Evolutionary conservation across 2,888 invertebrate species (phyloP), one percentile per base, ranked within the genome.

Genomic region (Clitarchus hookeri): DNA sequence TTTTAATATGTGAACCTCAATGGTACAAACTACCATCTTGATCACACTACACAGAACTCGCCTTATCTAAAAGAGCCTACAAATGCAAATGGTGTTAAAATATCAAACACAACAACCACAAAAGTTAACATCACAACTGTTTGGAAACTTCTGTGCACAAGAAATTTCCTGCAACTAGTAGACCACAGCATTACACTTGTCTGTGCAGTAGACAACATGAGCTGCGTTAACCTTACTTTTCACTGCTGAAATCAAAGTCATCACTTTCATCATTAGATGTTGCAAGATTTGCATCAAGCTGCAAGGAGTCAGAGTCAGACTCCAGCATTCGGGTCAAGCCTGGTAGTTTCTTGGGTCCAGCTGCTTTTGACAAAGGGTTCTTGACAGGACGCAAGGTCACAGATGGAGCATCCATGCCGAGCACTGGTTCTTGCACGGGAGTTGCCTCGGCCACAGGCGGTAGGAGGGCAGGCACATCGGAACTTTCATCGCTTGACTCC

Each of bases 231-330:
- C 53, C 16, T 65, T 65, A 65, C 65, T 65, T 84, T 85, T 84
- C 87, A 84, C 87, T 87, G 84, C 87, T 87, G 84, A 87, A 87
- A 25, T 87, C 87, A 86, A 87, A 87, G 86, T 87, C 87, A 78
- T 87, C 86, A 65, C 87, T 87, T 23, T 87, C 87, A 44, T 65
- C 87, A 77, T 87, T 86, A 23, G 86, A 85, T 36, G 36, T 36
- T 19, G 85, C 84, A 25, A 27, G 26, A n/a, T 25, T 27, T 25
- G 80, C 84, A 25, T 86, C 86, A 19, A 87, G 80, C 79, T 87
- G 86, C 19, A 86, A 53, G 8, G 87, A 87, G 27, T 87, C 87
- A 9, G 87, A 83, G 19, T 87, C 87, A 77, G 87, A 87, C 44
- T 87, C 87, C 26, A 87, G 83, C 84, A 87, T 84, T 36, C 84